phyloP scores from a whole-genome alignment of 2,797 vertebrate genomes.

The Scleropages formosus region DNA sequence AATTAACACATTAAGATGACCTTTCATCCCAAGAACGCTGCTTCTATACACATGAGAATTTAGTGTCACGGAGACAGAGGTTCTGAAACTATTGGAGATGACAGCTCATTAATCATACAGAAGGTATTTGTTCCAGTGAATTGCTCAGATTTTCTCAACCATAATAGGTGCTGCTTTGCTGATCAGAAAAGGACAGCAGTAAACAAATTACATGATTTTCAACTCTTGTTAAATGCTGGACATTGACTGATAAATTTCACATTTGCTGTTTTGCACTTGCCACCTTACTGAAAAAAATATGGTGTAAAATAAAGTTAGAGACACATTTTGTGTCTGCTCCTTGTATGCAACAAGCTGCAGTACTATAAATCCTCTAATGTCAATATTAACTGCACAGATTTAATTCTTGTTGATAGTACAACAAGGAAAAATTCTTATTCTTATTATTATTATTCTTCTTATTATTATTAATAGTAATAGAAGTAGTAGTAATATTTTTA shows the following conservation, averaged over 20 bases:
- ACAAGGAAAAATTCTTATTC: too few species aligned
- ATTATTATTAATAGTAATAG: too few species aligned
- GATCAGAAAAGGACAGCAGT: constrained; percentile 19
- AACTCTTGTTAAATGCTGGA: constrained; percentile 24
- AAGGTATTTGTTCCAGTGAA: constrained; percentile 32
- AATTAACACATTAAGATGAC: constrained; percentile 33
- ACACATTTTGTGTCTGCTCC: too few species aligned
- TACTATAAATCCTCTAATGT: too few species aligned
- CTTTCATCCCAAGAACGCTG: constrained; percentile 24
- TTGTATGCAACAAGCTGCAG: too few species aligned
- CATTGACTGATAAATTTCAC: constrained; percentile 18
- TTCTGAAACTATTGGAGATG: constrained; percentile 29
- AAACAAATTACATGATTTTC: constrained; percentile 25
- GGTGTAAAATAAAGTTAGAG: constrained; percentile 4
- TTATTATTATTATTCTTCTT: too few species aligned
- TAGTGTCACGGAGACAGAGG: constrained; percentile 22
- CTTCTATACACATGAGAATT: constrained; percentile 19
- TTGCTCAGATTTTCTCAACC: constrained; percentile 23
- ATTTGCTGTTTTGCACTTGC: background rate
- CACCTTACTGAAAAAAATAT: background rate
- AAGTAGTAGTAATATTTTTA: too few species aligned
- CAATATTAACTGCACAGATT: too few species aligned
- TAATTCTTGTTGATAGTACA: too few species aligned
- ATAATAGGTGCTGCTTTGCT: constrained; percentile 18
- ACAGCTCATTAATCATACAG: constrained; percentile 36